Base-by-base conservation (phyloP, 2,797 vertebrate genomes). In the Holocentrus rufus region DNA sequence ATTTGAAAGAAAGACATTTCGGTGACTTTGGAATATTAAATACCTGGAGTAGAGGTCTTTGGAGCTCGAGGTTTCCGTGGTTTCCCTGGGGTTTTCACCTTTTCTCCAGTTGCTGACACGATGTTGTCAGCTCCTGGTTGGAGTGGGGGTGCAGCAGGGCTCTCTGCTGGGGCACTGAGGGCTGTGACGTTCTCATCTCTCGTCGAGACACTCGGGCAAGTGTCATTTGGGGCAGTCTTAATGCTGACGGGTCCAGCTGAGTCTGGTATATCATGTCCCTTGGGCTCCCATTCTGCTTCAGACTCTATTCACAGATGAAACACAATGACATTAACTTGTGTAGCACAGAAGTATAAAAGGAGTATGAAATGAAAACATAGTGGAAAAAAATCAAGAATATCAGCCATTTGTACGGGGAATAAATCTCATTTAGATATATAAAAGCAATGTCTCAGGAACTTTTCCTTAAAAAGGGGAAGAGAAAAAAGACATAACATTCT, bases 211-310 rank as follows among this genome's bases (percentile, higher is more conserved):
- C 86, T 89, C 0, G 72, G 86, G 20, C 87, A 79, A 50, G 89
- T 17, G n/a, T 88, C 85, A 47, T 83, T 50, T 36, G 76, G 50
- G 25, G 76, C 46, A 14, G 75, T 77, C 72, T 85, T 88, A 8
- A 77, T 78, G 58, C 69, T 50, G 30, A 77, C 25, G 30, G 69
- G 76, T 75, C 84, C 87, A 65, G 83, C 76, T 4, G 89, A 88
- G 84, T 93, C 95, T 2, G 95, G 88, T 61, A 93, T 89, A 64
- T 95, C 94, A 42, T 89, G 93, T n/a, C 93, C 84, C 69, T 89
- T 93, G 62, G 86, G 80, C 49, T 80, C 77, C 77, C 90, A 92
- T 61, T 90, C 93, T n/a, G 88, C 90, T 68, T 93, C 75, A 64
- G 87, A 53, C 65, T 52, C 89, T 91, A 67, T 39, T 60, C 42